Base-by-base conservation (phyloP, 2,113 vertebrate genomes). In the Gopherus evgoodei region DNA sequence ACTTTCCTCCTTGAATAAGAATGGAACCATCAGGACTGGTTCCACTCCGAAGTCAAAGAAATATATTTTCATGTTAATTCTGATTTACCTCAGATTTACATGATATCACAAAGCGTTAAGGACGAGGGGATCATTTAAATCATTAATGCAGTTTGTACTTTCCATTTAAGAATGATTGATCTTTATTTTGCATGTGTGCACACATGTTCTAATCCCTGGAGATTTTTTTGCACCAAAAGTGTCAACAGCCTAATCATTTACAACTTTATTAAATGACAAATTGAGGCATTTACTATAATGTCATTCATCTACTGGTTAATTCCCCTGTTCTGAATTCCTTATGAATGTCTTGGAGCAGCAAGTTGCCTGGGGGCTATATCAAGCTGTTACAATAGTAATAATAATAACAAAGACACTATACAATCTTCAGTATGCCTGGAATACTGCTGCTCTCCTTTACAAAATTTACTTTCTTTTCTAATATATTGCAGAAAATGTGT, bases 231-330 rank as follows among this genome's bases (percentile, higher is more conserved):
- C 16, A 92, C 1, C 62, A 6, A 5, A 31, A 31, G 4, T 82
- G 21, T 92, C 81, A 92, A 59, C 53, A 86, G 17, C 50, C 22
- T 22, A 42, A 22, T 88, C 86, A 49, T 35, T 57, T 49, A 69
- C 17, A 86, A 72, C 80, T 94, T 31, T n/a, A 84, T 88, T 47
- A 93, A 88, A 91, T 79, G 21, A 29, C 12, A 91, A 38, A 95
- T 76, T 80, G 10, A 12, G 87, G 11, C 52, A 31, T 1, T 81
- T 85, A 85, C 22, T 88, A 29, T 86, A 69, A 56, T 38, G 29
- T 88, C 4, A 59, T 53, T 96, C 2, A 83, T 38, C 81, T 89
- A 81, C 19, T 88, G 86, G 25, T 90, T 75, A 90, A 69, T 84
- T 92, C n/a, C 21, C 1, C 49, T 56, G 29, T 65, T 95, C 75